A percentile compares a stretch with the other conserved stretches of the same genome.
Conservation (phyloP, 2,888 invertebrate genomes). For the Pandemis corylana region DNA sequence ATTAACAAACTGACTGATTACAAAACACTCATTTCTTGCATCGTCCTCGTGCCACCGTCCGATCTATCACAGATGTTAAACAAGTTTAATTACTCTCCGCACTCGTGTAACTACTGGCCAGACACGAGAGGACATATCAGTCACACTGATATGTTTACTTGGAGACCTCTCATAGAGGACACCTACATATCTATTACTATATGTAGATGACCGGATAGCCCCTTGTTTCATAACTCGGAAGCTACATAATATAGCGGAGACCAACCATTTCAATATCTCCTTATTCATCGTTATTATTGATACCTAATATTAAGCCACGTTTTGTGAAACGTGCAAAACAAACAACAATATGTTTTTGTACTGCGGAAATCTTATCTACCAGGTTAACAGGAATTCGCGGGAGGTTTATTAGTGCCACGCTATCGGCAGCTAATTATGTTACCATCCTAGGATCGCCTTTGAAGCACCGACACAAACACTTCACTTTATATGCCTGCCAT, state of each 20-base stretch:
- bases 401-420: constrained; percentile 21
- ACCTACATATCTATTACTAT: no score
- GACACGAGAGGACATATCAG: background rate
- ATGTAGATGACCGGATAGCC: no score
- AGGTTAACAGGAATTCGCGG: constrained; percentile 10
- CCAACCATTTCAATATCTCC: no score
- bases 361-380: constrained; percentile 7
- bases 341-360: constrained; percentile 2
- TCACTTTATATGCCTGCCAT: constrained; percentile 7
- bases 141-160: background rate
- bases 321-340: background rate
- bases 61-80: background rate
- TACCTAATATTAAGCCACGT: no score
- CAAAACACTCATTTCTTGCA: background rate
- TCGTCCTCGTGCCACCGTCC: background rate
- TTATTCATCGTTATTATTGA: no score
- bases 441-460: background rate
- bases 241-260: no score
- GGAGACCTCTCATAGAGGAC: no score
- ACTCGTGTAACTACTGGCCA: background rate
- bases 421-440: constrained; percentile 31
- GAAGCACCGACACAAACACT: constrained; percentile 29
- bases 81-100: constrained; percentile 10
- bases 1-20: background rate
- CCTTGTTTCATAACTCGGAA: no score